These are phyloP conservation scores for Coryphaenoides rupestris DNA, from an alignment of 2,113 vertebrate species.

Conservation along the genomic window DNA sequence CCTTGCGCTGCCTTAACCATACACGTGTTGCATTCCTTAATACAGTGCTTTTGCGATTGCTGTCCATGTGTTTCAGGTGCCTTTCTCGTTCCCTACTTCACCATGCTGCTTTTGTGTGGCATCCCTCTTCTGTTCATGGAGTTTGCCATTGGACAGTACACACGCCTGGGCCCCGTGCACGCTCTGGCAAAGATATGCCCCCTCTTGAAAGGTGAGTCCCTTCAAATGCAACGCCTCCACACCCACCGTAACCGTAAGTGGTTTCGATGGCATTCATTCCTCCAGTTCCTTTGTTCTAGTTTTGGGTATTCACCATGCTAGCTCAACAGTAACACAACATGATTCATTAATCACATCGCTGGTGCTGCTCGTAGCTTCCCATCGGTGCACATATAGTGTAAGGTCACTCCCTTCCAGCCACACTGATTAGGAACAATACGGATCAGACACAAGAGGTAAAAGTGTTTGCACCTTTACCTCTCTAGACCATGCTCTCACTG, in stretches of 20 bases:
- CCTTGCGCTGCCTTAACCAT: no score
- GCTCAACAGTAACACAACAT: no score
- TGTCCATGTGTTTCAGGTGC: slow-evolving; percentile 55
- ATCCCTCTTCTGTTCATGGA: slow-evolving; percentile 74
- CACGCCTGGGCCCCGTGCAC: slow-evolving; percentile 67
- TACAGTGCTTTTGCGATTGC: background rate
- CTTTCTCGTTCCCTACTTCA: slow-evolving; percentile 71
- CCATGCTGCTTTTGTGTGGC: slow-evolving; percentile 72
- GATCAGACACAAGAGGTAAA: no score
- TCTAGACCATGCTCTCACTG: no score
- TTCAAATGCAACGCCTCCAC: background rate
- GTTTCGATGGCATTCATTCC: no score
- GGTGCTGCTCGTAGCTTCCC: no score
- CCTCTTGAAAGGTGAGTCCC: slow-evolving; percentile 73
- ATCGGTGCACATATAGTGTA: no score
- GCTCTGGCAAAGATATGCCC: slow-evolving; percentile 70
- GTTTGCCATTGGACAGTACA: slow-evolving; percentile 72
- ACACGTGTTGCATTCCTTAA: background rate
- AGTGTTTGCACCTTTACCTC: no score
- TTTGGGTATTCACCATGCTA: no score
- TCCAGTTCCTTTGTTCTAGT: no score
- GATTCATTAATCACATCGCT: background rate
- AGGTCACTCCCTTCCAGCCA: no score
- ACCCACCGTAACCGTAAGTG: background rate
- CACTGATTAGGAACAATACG: no score